Evolutionary conservation across 2,113 vertebrate genomes (phyloP), one percentile per base, ranked within the genome.

Genomic region (Alouatta palliata): DNA sequence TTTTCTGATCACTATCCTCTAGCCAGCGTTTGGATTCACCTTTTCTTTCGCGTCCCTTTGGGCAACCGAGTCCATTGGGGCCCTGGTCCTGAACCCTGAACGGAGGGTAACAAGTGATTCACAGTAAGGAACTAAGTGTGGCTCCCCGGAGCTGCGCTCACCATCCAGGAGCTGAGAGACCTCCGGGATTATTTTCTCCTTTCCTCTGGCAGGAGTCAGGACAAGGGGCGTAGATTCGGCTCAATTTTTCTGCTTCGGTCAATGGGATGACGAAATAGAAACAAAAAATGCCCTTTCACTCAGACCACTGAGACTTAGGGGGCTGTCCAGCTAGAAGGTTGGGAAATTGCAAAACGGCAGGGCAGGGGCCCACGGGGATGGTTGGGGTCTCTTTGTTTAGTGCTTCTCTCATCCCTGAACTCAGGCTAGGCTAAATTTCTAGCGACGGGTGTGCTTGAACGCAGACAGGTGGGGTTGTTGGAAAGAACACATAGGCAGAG

Each of bases 291-390:
- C 19, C 43, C 58, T 70, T 23, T 40, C 17, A 70, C 7, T 13
- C 35, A n/a, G 47, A 37, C 47, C 32, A 0, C 2, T 13, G 20
- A 9, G 4, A 32, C 10, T 4, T 8, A n/a, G 21, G 8, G 7
- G n/a, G 25, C 2, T 37, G 75, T 37, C 35, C 16, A 5, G 71
- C 8, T 25, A 23, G n/a, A 71, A 90, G 6, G 49, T 4, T 32
- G 49, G 21, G 40, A 79, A 58, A 84, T 4, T 40, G 66, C 27
- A 87, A 84, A 76, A 23, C 35, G 8, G 30, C 14, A 10, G 32
- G 30, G 30, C 13, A 64, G 17, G 27, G 49, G 37, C 19, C 9
- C 32, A 1, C 49, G 21, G 70, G 11, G 47, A n/a, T 8, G 7
- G 52, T 30, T 79, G 58, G 1, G 32, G 9, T 64, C n/a, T 90